These are phyloP conservation scores for Phymanthus crucifer DNA, from an alignment of 92 coral and sea anemone species.

Conservation along the genomic window DNA sequence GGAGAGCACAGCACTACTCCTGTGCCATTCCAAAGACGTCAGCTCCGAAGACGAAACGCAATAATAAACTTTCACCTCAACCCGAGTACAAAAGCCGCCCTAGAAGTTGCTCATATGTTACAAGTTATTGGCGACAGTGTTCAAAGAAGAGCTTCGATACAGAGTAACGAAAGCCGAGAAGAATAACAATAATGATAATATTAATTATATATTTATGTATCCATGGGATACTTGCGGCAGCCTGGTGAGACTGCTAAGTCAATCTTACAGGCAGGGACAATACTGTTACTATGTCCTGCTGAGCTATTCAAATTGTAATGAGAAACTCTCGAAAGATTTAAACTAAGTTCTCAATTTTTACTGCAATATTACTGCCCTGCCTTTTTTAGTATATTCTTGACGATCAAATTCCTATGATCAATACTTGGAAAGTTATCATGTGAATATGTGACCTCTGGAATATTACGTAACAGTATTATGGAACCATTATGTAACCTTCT, in stretches of 20 bases:
- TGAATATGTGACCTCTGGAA: too few relatives aligned
- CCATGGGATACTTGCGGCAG: background rate
- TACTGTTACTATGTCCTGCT: background rate
- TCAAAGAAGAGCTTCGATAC: slow-evolving; percentile 43
- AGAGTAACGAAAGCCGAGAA: slow-evolving; percentile 24
- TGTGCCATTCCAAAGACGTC: background rate
- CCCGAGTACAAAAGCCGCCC: slow-evolving; percentile 24
- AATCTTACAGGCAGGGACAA: background rate
- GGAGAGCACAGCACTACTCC: slow-evolving; percentile 7
- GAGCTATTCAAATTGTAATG: background rate
- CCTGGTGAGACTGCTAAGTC: background rate
- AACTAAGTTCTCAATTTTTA: background rate
- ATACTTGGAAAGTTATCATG: too few relatives aligned
- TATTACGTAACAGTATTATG: too few relatives aligned
- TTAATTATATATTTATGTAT: background rate
- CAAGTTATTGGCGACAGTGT: slow-evolving; percentile 43
- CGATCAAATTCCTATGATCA: background rate
- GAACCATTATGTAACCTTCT: too few relatives aligned
- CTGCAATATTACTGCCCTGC: too few relatives aligned
- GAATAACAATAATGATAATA: background rate
- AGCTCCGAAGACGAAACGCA: slow-evolving; percentile 26
- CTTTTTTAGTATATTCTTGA: too few relatives aligned
- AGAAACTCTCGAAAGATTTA: background rate
- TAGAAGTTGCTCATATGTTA: slow-evolving; percentile 51
- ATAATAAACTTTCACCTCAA: slow-evolving; percentile 20